Evolutionary conservation across 2,113 vertebrate genomes (phyloP), one percentile per base, ranked within the genome.

Genomic region (Numenius arquata): DNA sequence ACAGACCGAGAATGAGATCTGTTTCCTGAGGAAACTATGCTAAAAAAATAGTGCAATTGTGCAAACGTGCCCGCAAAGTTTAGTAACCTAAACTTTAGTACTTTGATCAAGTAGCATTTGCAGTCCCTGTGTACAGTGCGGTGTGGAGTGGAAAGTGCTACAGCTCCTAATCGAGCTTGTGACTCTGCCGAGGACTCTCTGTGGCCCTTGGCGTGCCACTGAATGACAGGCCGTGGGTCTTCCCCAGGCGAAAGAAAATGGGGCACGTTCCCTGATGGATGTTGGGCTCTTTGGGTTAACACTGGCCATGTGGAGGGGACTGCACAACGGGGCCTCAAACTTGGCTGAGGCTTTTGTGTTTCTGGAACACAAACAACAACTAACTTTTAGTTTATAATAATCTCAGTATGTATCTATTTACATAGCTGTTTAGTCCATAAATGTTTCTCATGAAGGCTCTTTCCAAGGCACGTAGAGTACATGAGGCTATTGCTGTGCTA

Each of bases 341-440:
- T 97, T 97, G 94, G 85, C 92, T 34, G 41, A 53, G 53, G 48
- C 29, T 14, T 86, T 56, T 68, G 50, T 48, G 20, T 70, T 85
- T 63, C 82, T 85, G 95, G 94, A 96, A 91, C 67, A 66, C 75
- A 61, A 88, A 89, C 65, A 81, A 63, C 53, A 72, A 59, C 52
- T 68, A 89, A 70, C 78, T 79, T 59, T 21, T 9, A 5, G 71
- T 87, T 90, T 82, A 38, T 67, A 70, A 29, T 48, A 34, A 34
- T 82, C 90, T 90, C 86, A 72, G 91, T 79, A 5, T 82, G 82
- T 36, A 85, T 96, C 85, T 96, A 48, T 96, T 96, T 96, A 93
- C 92, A 78, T 95, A 96, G 94, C 88, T 94, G 88, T 40, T 65
- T 80, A 59, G 47, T 19, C 70, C 67, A 13, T 52, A 52, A 38